A percentile compares a stretch with the other conserved stretches of the same genome.
Conservation (phyloP, 1,140 invertebrate species). For the Drosophila bipectinata region DNA sequence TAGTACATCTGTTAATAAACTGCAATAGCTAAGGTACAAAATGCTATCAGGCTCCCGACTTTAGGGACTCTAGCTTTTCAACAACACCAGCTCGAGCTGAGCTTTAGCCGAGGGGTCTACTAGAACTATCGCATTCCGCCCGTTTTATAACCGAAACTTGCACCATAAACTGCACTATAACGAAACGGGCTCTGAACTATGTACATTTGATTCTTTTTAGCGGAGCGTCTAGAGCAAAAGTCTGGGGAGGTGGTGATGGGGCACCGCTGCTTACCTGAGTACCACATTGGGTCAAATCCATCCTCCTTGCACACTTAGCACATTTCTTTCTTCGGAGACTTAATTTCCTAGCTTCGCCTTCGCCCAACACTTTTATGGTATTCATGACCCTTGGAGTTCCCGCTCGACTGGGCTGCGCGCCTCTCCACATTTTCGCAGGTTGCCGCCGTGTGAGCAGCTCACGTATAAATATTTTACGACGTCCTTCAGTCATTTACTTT, state of each 20-base stretch:
- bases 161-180: slow-evolving; percentile 60
- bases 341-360: slow-evolving; percentile 25
- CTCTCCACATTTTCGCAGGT: slow-evolving; percentile 19
- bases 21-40: too few species aligned
- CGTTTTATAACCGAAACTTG: slow-evolving; percentile 47
- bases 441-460: slow-evolving; percentile 56
- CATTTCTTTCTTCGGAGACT: slow-evolving; percentile 39
- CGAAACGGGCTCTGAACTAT: slow-evolving; percentile 14
- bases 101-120: slow-evolving; percentile 51
- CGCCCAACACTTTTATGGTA: slow-evolving; percentile 54
- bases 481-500: slow-evolving; percentile 84
- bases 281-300: slow-evolving; percentile 54
- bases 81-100: slow-evolving; percentile 26
- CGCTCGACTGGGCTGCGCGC: not conserved
- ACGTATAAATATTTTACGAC: slow-evolving; percentile 84
- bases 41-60: slow-evolving; percentile 26
- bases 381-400: slow-evolving; percentile 55
- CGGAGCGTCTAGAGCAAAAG: not conserved
- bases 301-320: slow-evolving; percentile 58
- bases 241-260: not conserved
- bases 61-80: slow-evolving; percentile 51
- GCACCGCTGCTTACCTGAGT: slow-evolving; percentile 2
- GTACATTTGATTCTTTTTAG: slow-evolving; percentile 7
- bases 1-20: too few species aligned
- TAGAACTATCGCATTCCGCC: slow-evolving; percentile 49